Percentiles rank a stretch among this genome's conserved stretches.
These are phyloP conservation scores for Listrodromus nycthemerus DNA, from an alignment of 2,888 invertebrate species.

Conservation along the genomic window DNA sequence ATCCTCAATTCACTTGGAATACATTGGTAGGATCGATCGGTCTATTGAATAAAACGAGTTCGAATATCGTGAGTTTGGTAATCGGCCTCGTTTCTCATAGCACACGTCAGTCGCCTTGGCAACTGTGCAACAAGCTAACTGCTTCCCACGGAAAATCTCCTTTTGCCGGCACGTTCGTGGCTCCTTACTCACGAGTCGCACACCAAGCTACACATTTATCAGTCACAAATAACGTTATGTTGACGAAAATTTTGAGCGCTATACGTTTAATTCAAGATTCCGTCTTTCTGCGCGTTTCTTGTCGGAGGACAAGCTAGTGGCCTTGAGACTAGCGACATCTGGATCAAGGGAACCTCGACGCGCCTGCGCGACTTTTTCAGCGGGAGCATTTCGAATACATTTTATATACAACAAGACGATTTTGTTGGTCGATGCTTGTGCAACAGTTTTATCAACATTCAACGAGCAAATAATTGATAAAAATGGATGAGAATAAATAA, in stretches of 20 bases:
- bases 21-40: conserved; percentile 67
- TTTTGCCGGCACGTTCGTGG: not conserved
- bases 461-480: not conserved
- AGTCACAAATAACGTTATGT: conserved; percentile 52
- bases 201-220: conserved; percentile 57
- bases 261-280: conserved; percentile 77
- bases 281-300: conserved; percentile 72
- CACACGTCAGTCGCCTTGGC: conserved; percentile 79
- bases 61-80: conserved; percentile 60
- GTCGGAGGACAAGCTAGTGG: conserved; percentile 66
- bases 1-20: conserved; percentile 70
- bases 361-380: conserved; percentile 1
- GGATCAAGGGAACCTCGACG: not conserved
- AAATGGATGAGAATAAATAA: too few species aligned
- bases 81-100: conserved; percentile 72
- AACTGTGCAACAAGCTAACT: conserved; percentile 80
- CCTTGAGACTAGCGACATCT: conserved; percentile 68
- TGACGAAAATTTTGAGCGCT: conserved; percentile 30
- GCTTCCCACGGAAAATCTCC: conserved; percentile 67
- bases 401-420: not conserved
- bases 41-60: conserved; percentile 53
- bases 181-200: conserved; percentile 33
- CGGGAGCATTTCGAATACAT: conserved; percentile 10
- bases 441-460: not conserved
- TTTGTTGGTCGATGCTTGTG: not conserved